Conservation (phyloP, 2,113 vertebrate genomes). For the Tachycineta bicolor region DNA sequence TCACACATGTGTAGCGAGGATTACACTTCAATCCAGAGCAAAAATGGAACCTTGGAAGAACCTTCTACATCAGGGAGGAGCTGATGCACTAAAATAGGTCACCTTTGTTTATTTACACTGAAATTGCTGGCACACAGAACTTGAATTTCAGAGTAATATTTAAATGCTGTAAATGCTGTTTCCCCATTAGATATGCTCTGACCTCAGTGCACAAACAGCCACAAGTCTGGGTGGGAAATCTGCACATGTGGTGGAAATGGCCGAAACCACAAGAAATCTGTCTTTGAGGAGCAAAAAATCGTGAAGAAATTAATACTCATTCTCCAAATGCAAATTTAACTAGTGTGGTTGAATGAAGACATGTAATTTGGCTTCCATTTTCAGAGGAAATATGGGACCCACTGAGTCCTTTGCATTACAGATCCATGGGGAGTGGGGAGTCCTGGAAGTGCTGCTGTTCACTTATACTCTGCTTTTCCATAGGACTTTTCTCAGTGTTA, state of each 20-base stretch:
- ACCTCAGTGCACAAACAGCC: not conserved
- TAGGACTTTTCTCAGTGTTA: accelerated
- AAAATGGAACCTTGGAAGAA: not conserved
- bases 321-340: not conserved
- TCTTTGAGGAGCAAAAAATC: not conserved
- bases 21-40: not conserved
- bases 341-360: not conserved
- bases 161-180: not conserved
- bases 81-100: not conserved
- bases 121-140: not conserved
- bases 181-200: not conserved
- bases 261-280: not conserved
- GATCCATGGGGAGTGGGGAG: not conserved
- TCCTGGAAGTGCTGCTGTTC: not conserved
- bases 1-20: not conserved
- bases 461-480: not conserved
- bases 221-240: not conserved
- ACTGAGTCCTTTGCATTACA: not conserved
- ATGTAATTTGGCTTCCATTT: not conserved
- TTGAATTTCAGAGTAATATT: not conserved
- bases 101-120: not conserved
- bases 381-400: not conserved
- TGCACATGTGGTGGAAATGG: not conserved
- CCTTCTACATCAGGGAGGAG: not conserved
- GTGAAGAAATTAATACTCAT: not conserved